Base-by-base conservation (phyloP, 2,797 vertebrate genomes). In the Pantherophis vulpinus region DNA sequence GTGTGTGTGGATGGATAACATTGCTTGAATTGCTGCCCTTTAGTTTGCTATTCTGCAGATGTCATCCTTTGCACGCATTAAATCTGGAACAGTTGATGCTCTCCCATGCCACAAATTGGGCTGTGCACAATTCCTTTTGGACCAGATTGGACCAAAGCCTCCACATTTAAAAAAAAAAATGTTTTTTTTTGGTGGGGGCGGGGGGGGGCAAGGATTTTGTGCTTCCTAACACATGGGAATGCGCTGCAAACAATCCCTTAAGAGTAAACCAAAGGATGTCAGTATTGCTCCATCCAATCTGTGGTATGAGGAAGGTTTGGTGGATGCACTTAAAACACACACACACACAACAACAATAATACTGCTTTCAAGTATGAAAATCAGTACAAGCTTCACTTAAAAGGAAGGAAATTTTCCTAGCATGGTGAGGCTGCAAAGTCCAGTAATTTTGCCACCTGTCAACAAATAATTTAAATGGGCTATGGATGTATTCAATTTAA, bases 181-280 rank as follows among this genome's bases (percentile, higher is more conserved):
- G 2, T 88, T 66, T 91, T 89, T 63, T 63, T 60, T 9, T 37
- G 37, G 37, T 37, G 37, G 37, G 37, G 37, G 37, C 37, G 37
- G 37, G 11, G 20, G 86, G 2, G 0, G 27, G 37, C 2, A 32
- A 94, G 89, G 56, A 94, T 93, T 95, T 90, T 32, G 58, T 55
- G 92, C 91, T 83, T 92, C 66, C 61, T 51, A 42, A 86, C 63
- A 83, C 29, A 74, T 88, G 90, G 87, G 93, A 37, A 94, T 93
- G 92, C 20, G 95, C 88, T 94, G 93, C 88, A 95, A 93, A 92
- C 70, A 95, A 90, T 93, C 94, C 95, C 94, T 2, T 89, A 96
- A 96, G 95, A 97, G 87, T 96, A 97, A 97, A 93, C 97, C 97
- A 98, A 98, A 96, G 96, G 98, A 98, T 98, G 98, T 98, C 98